Evolutionary conservation across 2,113 vertebrate species (phyloP).

Genomic region (Actenoides hombroni): DNA sequence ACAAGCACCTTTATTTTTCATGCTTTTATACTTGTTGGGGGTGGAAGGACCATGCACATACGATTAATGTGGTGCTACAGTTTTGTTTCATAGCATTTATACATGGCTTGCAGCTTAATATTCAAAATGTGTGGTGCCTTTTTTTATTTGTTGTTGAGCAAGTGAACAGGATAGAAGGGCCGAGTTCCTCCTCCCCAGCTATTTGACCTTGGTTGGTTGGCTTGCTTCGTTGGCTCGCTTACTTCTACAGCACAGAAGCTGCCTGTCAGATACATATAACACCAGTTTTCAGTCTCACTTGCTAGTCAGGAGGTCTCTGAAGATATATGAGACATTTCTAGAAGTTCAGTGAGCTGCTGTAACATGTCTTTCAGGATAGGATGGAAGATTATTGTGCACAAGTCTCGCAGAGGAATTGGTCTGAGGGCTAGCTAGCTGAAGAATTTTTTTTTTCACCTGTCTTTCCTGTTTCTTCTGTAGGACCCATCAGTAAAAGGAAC

Average conservation of each 20-base stretch:
- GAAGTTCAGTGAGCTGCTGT: background rate
- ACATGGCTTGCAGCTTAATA: background rate
- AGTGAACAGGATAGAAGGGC: background rate
- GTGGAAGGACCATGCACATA: background rate
- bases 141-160: background rate
- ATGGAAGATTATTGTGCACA: background rate
- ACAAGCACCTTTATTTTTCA: background rate
- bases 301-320: background rate
- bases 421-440: background rate
- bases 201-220: background rate
- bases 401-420: background rate
- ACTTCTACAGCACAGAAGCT: background rate
- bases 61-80: accelerated
- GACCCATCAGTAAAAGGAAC: constrained; percentile 87
- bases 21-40: accelerated
- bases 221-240: background rate
- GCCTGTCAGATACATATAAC: background rate
- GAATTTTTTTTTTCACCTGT: background rate
- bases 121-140: background rate
- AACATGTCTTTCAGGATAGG: background rate
- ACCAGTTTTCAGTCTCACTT: background rate
- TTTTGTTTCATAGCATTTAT: background rate
- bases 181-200: background rate
- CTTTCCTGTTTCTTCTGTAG: constrained; percentile 58
- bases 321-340: accelerated